Evolutionary conservation across 2,888 invertebrate species (phyloP).

Genomic region (Cremastobaeus sp.): DNA sequence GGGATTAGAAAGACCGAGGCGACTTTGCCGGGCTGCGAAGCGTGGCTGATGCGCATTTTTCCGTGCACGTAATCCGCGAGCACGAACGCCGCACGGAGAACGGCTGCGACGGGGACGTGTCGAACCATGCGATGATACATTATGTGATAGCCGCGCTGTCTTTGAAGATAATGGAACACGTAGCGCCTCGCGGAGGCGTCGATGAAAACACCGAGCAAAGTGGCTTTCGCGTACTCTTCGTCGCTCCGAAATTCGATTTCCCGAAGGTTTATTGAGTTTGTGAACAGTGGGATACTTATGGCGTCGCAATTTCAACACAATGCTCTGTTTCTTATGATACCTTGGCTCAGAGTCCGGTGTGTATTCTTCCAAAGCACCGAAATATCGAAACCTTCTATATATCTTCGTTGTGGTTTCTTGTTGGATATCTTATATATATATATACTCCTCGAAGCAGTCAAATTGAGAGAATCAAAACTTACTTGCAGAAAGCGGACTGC

Average conservation of each 20-base stretch:
- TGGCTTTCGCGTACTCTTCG: constrained; percentile 33
- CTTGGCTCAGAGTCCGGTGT: no score
- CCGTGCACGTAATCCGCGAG: constrained; percentile 13
- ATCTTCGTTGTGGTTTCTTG: no score
- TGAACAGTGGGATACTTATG: constrained; percentile 35
- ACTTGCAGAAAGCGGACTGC: no score
- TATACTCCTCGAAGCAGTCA: no score
- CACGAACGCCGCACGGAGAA: background rate
- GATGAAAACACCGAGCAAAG: constrained; percentile 52
- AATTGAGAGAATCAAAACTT: no score
- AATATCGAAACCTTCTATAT: no score
- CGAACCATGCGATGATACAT: constrained; percentile 41
- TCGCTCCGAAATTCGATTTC: constrained; percentile 42
- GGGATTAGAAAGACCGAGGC: constrained; percentile 42
- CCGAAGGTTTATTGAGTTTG: constrained; percentile 43
- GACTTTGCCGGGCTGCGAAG: constrained; percentile 45
- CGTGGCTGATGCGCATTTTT: constrained; percentile 55
- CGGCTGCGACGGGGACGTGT: no score
- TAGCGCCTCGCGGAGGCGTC: constrained; percentile 39
- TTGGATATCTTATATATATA: no score
- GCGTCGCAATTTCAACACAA: constrained; percentile 25
- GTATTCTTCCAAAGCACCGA: no score
- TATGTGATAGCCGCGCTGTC: constrained; percentile 45
- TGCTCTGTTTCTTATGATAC: constrained; percentile 37
- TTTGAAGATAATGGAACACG: constrained; percentile 57